Base-by-base conservation (phyloP, 92 coral and sea anemone genomes). In the Bergia sp. region DNA sequence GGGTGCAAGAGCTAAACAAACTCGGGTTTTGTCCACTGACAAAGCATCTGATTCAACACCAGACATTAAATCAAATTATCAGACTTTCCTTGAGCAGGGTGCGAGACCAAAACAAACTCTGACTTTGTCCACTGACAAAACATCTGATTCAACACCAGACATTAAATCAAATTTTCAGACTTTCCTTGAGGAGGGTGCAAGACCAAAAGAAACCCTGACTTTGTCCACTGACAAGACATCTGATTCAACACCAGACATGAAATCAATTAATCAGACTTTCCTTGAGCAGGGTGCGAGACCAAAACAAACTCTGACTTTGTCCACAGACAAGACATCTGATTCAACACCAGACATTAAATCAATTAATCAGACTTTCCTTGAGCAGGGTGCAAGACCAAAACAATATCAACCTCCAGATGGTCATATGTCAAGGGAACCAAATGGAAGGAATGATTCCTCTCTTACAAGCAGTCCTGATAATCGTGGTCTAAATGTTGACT, bases 381-480 rank as follows among this genome's bases (percentile, higher is more conserved):
- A 50, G 58, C 84, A 80, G 13, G 69, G 84, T 36, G 72, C 85
- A 11, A 80, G 72, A 55, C 72, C 85, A 12, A 80, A 57, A 23
- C 23, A 37, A 5, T 37, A 4, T 13, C 36, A 21, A 20, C 85
- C 37, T 42, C 15, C 45, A 1, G 69, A 3, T 49, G 13, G 36
- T 3, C 83, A 80, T 5, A 55, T 12, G 0, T 9, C 3, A 61
- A 61, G 67, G 29, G 23, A 55, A 13, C 45, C 29, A 3, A 36
- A 12, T 37, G 50, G 21, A 76, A 43, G 23, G 1, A 40, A n/a
- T 42, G 42, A 78, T 29, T 49, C 82, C 5, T 15, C 2, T 44
- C 82, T 50, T 55, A 38, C 41, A 15, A 37, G 23, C 45, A 80
- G 85, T 55, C 43, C 85, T 12, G 85, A 80, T 9, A 80, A 80